Base-by-base conservation (phyloP, 2,113 vertebrate genomes). In the Phodopus roborovskii region DNA sequence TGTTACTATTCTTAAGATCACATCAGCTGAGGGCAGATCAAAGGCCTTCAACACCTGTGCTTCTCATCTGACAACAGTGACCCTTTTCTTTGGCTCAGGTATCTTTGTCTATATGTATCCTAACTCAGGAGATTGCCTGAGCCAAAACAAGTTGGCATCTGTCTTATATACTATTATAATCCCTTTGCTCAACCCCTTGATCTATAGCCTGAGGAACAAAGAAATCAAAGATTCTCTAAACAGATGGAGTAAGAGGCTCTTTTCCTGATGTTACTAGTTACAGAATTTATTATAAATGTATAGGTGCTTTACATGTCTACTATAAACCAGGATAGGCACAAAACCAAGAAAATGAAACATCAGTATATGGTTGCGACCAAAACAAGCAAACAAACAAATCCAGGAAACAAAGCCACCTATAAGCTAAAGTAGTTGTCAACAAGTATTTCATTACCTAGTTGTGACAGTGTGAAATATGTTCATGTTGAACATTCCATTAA, bases 41-140 rank as follows among this genome's bases (percentile, higher is more conserved):
- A 98, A 96, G 42, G 85, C 96, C 71, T 97, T 97, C 70, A 97
- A 64, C 48, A 97, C 96, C 6, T 97, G 96, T 92, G 95, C 86
- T 60, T 97, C 95, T 75, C 96, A 96, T 53, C n/a, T 97, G n/a
- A 96, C 84, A 16, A 88, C 86, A 13, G 92, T 96, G 60, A 96
- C n/a, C 15, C 90, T 97, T 10, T 96, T 94, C 96, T 91, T 62
- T 95, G 86, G 20, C 5, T 56, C 91, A 64, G 94, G 92, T 24
- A 90, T 95, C 70, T 97, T 94, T 84, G 94, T 96, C 62, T 97
- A 97, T 70, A 58, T 97, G 84, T 62, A 56, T 48, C 94, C 95
- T 15, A 93, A 90, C 28, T 95, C 94, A 70, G 77, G 8, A 6
- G 74, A 73, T 70, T 96, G 86, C n/a, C 22, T 48, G 16, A 96